These are phyloP conservation scores for Phoxinus dragarum DNA, from an alignment of 2,797 vertebrate species.

Conservation along the genomic window DNA sequence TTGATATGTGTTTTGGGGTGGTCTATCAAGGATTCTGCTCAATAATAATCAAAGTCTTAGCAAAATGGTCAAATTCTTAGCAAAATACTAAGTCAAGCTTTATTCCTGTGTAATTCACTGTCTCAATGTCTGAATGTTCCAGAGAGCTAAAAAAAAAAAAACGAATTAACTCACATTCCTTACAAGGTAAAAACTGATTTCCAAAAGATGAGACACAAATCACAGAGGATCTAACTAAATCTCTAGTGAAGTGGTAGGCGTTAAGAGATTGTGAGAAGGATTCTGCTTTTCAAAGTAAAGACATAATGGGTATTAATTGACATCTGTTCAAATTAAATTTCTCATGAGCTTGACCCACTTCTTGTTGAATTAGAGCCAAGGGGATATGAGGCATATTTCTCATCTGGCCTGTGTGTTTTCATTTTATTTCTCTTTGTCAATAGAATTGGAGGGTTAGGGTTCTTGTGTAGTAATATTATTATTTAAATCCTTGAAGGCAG, in stretches of 20 bases:
- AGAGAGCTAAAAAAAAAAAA: not conserved
- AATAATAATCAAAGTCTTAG: not conserved
- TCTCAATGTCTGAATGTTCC: not conserved
- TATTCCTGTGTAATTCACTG: not conserved
- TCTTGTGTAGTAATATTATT: slow-evolving; percentile 61
- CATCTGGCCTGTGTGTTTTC: slow-evolving; percentile 51
- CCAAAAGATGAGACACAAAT: slow-evolving; percentile 30
- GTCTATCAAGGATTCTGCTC: not conserved
- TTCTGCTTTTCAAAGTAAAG: slow-evolving; percentile 51
- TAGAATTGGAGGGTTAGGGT: slow-evolving; percentile 52
- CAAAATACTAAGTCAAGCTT: not conserved
- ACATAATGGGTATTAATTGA: slow-evolving; percentile 61
- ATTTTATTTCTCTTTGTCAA: slow-evolving; percentile 55
- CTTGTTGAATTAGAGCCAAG: slow-evolving; percentile 58
- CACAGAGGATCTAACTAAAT: slow-evolving; percentile 37
- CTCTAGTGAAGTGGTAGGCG: slow-evolving; percentile 38
- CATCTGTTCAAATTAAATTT: slow-evolving; percentile 63
- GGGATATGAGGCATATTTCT: slow-evolving; percentile 48
- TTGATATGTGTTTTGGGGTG: not conserved
- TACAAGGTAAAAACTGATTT: slow-evolving; percentile 37
- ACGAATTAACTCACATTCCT: slow-evolving; percentile 6
- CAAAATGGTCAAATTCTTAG: not conserved
- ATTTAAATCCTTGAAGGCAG: slow-evolving; percentile 63
- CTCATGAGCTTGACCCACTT: slow-evolving; percentile 63
- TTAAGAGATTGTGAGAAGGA: slow-evolving; percentile 41